These are phyloP conservation scores for Drosophila elegans DNA, from an alignment of 1,140 invertebrate species.

Conservation along the genomic window DNA sequence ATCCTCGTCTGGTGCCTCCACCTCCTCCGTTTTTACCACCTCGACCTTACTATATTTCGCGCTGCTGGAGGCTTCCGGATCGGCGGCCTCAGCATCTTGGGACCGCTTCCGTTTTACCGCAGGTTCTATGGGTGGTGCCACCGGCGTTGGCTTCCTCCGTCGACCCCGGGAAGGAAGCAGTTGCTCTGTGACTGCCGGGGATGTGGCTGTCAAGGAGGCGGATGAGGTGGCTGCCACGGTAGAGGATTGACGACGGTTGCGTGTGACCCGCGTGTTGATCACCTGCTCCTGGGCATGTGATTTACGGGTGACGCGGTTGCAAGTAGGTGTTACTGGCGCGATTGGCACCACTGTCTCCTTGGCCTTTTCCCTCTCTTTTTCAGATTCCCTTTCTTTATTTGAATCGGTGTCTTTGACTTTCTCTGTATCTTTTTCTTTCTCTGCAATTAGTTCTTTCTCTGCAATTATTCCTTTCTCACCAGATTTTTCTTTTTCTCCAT, in stretches of 20 bases:
- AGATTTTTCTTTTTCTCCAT: conserved; percentile 5
- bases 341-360: conserved; percentile 24
- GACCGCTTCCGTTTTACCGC: conserved; percentile 71
- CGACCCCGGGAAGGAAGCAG: conserved; percentile 33
- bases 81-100: conserved; percentile 32
- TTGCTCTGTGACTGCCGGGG: conserved; percentile 32
- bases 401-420: conserved; percentile 37
- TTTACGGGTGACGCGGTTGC: conserved; percentile 77
- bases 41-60: conserved; percentile 70
- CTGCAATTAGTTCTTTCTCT: conserved; percentile 33
- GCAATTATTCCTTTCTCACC: conserved; percentile 18
- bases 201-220: conserved; percentile 18
- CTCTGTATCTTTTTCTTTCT: conserved; percentile 27
- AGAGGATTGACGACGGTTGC: conserved; percentile 70
- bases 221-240: conserved; percentile 16
- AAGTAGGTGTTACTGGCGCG: conserved; percentile 32
- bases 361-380: conserved; percentile 33
- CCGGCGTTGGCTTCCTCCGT: conserved; percentile 27
- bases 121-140: conserved; percentile 11
- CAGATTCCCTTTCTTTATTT: conserved; percentile 31
- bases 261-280: conserved; percentile 71
- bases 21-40: conserved; percentile 33
- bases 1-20: conserved; percentile 31
- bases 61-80: conserved; percentile 22
- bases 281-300: conserved; percentile 74